Evolutionary conservation across 1,140 invertebrate species (phyloP), one percentile per base, ranked within the genome.

Genomic region (Meloidogyne hapla): DNA sequence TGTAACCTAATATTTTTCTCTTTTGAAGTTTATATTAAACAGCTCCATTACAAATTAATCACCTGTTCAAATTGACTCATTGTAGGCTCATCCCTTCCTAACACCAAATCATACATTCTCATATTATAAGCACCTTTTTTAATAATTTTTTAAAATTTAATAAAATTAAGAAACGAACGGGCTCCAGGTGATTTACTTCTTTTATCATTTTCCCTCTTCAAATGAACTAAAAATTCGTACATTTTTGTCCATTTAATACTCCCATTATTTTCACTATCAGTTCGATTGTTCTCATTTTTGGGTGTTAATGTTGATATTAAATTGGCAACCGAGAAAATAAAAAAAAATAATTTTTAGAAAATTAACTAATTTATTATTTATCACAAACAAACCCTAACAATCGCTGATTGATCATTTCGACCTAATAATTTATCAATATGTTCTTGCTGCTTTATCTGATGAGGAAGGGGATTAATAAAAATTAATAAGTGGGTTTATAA

Each of bases 61-160:
- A 83, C 80, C 26, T 68, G 74, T 65, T 84, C 45, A 28, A 69
- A 67, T 15, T 83, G 75, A 25, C 69, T 64, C 61, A 79, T 64
- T 25, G 71, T 75, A 8, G 83, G 73, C 15, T 73, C 45, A 25
- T 83, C 68, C 12, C 42, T 75, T 28, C 79, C 80, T 26, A 87
- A 48, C 2, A 85, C 83, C 45, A 87, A 64, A 66, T 85, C 85
- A 62, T 80, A 82, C 83, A 85, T 84, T 45, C 85, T 33, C 40
- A 77, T 45, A 66, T 78, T 69, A 69, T 87, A 85, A 28, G 78
- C 83, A 28, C 56, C 56, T 73, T 28, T 33, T 10, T 12, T 4
- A 18, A 3, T 9, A 13, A 13, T 33, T 33, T 33, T 8, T 8
- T 21, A 62, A 56, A 62, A 25, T 15, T 71, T 0, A 28, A 40